Base-by-base conservation (phyloP, 2,888 invertebrate genomes). In the Clunio marinus region DNA sequence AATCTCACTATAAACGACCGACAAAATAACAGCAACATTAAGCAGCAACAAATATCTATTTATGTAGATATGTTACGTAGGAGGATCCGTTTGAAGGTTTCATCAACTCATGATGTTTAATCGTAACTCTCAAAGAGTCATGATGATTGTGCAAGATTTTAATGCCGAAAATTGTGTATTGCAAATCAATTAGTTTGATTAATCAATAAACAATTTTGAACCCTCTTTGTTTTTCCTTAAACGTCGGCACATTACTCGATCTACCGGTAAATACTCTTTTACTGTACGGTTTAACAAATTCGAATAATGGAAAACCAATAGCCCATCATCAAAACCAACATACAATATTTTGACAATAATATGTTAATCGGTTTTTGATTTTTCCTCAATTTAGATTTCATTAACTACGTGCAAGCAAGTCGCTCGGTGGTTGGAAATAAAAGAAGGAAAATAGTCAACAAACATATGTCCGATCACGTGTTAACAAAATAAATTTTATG, bases 401-500 rank as follows among this genome's bases (percentile, higher is more conserved):
- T 62, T 62, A 62, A 62, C 62, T 22, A 22, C 17, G 37, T n/a
- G n/a, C n/a, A n/a, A n/a, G n/a, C n/a, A n/a, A n/a, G n/a, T n/a
- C 41, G 41, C 2, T 10, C 41, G 41, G 41, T 15, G 41, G 22
- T 17, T 22, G 2, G 51, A 32, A 32, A 8, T 4, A 32, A n/a
- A 41, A 41, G n/a, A 10, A n/a, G 41, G n/a, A 22, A 57, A 57
- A 57, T 57, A 25, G 57, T 45, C 51, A 66, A 66, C 66, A 66
- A 66, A 66, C 66, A 66, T 66, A 66, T 66, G 66, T 66, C n/a
- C 55, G 66, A 55, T 66, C 66, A 66, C 66, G 66, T 66, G 66
- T 46, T 28, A 66, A 55, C 35, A 55, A 32, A 66, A 66, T 66
- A 66, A 66, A 66, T 22, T 55, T 65, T 25, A n/a, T 25, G 4